Percentiles rank a stretch among this genome's conserved stretches.
phyloP scores from a whole-genome alignment of 2,888 invertebrate species.

The Ormia ochracea region DNA sequence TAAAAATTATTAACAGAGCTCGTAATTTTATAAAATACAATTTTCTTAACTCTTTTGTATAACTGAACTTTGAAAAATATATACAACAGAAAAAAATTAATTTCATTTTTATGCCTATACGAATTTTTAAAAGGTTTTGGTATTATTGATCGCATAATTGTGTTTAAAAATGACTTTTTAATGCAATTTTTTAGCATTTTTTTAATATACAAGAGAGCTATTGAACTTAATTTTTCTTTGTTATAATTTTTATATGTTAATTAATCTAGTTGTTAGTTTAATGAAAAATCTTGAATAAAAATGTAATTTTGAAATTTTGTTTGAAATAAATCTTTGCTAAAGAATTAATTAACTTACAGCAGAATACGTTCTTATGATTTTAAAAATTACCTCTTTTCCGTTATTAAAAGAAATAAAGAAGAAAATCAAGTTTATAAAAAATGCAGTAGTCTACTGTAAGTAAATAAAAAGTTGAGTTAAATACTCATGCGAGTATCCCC shows the following conservation, averaged over 20 bases:
- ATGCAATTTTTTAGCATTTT: not conserved
- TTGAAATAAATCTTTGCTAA: conserved; percentile 59
- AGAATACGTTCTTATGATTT: not conserved
- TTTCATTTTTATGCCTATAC: conserved; percentile 10
- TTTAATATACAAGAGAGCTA: conserved; percentile 22
- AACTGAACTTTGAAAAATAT: conserved; percentile 3
- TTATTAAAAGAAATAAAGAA: too few species aligned
- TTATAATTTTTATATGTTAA: conserved; percentile 34
- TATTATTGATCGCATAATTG: conserved; percentile 20
- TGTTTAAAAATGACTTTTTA: conserved; percentile 30
- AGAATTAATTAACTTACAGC: not conserved
- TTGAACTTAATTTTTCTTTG: conserved; percentile 26
- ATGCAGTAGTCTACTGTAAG: too few species aligned
- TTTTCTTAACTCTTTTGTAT: not conserved
- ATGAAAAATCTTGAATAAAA: conserved; percentile 61
- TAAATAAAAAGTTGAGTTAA: too few species aligned
- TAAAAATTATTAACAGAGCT: too few species aligned
- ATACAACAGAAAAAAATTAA: conserved; percentile 6
- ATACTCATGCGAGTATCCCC: too few species aligned
- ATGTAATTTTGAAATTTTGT: conserved; percentile 66
- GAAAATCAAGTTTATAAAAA: too few species aligned
- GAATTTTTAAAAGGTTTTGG: conserved; percentile 21
- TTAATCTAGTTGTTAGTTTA: conserved; percentile 46
- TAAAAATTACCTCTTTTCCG: too few species aligned
- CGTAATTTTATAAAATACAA: too few species aligned